These are phyloP conservation scores for Cataglyphis albicans DNA, from an alignment of 2,888 invertebrate species.

Conservation along the genomic window DNA sequence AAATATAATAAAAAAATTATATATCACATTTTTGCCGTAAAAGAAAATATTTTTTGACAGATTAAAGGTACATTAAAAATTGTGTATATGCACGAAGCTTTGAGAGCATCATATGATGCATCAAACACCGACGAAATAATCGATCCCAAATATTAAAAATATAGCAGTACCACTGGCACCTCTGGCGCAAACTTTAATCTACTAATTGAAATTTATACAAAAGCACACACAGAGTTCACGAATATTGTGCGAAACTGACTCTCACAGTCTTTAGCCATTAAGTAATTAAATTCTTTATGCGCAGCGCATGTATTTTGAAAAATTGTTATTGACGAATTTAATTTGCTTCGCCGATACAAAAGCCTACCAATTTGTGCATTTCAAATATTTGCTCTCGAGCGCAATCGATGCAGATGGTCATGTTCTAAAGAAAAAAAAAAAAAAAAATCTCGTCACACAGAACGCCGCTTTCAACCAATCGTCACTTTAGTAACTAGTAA, in stretches of 20 bases:
- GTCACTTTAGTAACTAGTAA: slow-evolving; percentile 52
- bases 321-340: slow-evolving; percentile 19
- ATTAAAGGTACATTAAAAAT: slow-evolving; percentile 1
- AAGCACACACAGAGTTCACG: not conserved
- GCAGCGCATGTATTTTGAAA: not conserved
- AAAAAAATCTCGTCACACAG: slow-evolving; percentile 1
- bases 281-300: slow-evolving; percentile 39
- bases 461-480: slow-evolving; percentile 27
- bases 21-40: not conserved
- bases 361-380: not conserved
- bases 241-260: slow-evolving; percentile 27
- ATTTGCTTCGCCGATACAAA: slow-evolving; percentile 28
- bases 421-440: not conserved
- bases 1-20: slow-evolving; percentile 2
- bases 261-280: slow-evolving; percentile 29
- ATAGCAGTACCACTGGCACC: slow-evolving; percentile 14
- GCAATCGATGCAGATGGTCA: not conserved
- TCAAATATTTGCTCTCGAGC: not conserved
- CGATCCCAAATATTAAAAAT: slow-evolving; percentile 32
- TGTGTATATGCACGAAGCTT: not conserved
- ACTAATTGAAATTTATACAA: slow-evolving; percentile 50
- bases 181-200: slow-evolving; percentile 38
- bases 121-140: slow-evolving; percentile 22
- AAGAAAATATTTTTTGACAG: not conserved
- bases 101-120: not conserved